Evolutionary conservation across 2,888 invertebrate genomes (phyloP), one percentile per base, ranked within the genome.

Genomic region (Dioctria linearis): DNA sequence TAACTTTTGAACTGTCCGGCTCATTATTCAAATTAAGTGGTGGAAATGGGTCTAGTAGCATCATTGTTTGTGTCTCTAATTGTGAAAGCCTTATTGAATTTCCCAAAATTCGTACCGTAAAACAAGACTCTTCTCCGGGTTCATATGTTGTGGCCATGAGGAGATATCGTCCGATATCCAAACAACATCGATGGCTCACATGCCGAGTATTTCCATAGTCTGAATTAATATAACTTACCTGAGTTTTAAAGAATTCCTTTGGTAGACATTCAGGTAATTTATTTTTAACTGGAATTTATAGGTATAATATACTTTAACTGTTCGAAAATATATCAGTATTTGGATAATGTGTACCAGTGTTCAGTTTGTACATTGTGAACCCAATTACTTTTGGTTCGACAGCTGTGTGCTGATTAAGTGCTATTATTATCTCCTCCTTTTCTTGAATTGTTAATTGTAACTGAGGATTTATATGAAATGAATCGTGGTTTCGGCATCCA

Each of bases 331-430:
- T 59, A 61, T 61, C 25, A 54, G 54, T 40, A 39, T 61, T 49
- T 25, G 57, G 40, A n/a, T 69, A 82, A 25, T 25, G 25, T 25
- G 25, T 83, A 85, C 85, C 84, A 82, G 84, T 82, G 80, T 83
- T 85, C 79, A 86, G 83, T 85, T 88, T 88, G 87, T 96, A 97
- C 76, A 96, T 93, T 78, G 96, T 96, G 87, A 97, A 97, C 46
- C 97, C 97, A 83, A 97, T 95, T 4, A 96, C 96, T 90, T 96
- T 96, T 9, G 97, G 96, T 87, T 97, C 97, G 91, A 96, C 94
- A 76, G 96, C 95, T 83, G 95, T 95, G 88, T 97, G 96, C 86
- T 97, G 97, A 87, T 95, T 95, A 9, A 97, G 89, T 0, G 96
- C 96, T 75, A 97, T 93, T 11, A 97, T 93, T 1, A 96, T 93